Base-by-base conservation (phyloP, 2,888 invertebrate species). In the Parasteatoda lunata region DNA sequence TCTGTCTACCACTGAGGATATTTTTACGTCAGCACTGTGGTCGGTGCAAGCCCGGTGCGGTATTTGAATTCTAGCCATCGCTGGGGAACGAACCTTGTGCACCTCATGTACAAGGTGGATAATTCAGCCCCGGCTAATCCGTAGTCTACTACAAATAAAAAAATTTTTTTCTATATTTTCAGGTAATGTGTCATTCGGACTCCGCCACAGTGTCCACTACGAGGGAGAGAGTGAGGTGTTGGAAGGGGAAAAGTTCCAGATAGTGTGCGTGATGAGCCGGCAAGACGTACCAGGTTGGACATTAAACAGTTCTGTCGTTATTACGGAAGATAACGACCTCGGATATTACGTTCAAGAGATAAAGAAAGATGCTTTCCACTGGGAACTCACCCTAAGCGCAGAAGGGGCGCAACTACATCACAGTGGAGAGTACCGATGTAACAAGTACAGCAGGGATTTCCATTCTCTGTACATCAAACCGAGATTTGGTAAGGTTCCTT, bases 361-460 rank as follows among this genome's bases (percentile, higher is more conserved):
- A n/a, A 15, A 48, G 5, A 47, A 51, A 7, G 75, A 77, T 7
- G 30, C 78, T 1, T 82, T 88, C 65, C 64, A 77, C 30, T 13
- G 65, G 6, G 76, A 83, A 15, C 5, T 79, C 65, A 71, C n/a
- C 0, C 79, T 88, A 4, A 6, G 47, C 3, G 85, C 83, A 13
- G 5, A 76, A 11, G 54, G 65, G 7, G 84, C 88, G 47, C 82
- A 86, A 7, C 47, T 84, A 0, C 72, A 77, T 9, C 88, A 88
- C 49, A 68, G 77, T 64, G 88, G 88, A 13, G 75, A 78, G 51
- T 88, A 85, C 30, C 54, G 84, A 45, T 88, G 88, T 48, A 86
- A 81, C 64, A 79, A 77, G 51, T 76, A 76, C 68, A 88, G 88
- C 71, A 83, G 87, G 49, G 87, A 88, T 51, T 83, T 51, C 30